phyloP scores from a whole-genome alignment of 1,140 invertebrate genomes.

The Oncopodura yosiiana region DNA sequence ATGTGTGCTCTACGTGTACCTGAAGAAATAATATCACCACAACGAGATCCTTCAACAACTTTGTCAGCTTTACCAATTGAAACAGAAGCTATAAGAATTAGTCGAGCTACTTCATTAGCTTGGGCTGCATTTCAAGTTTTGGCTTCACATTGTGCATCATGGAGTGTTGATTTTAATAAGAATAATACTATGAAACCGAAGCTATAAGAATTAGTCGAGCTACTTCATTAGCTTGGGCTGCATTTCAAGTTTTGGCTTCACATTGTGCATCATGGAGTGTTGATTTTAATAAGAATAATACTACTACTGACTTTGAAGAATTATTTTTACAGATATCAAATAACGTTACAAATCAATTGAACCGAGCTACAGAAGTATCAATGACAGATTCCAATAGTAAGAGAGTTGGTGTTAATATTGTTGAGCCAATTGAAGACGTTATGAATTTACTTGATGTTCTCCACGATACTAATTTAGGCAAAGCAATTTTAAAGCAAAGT shows the following conservation, averaged over 20 bases:
- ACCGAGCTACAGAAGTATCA: conserved; percentile 40
- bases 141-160: conserved; percentile 1
- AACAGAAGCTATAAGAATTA: background rate
- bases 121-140: conserved; percentile 19
- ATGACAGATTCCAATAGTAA: conserved; percentile 38
- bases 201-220: background rate
- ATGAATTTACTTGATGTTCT: conserved; percentile 41
- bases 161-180: background rate
- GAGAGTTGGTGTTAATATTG: too few relatives aligned
- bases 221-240: conserved; percentile 14
- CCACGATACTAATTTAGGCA: conserved; percentile 41
- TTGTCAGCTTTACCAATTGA: too few relatives aligned
- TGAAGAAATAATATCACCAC: background rate
- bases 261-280: conserved; percentile 9
- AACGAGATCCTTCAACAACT: too few relatives aligned
- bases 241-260: conserved; percentile 3
- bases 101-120: conserved; percentile 1
- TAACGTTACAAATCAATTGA: conserved; percentile 41
- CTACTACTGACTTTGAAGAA: too few relatives aligned
- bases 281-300: background rate
- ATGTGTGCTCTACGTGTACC: conserved; percentile 1
- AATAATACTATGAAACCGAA: conserved; percentile 15
- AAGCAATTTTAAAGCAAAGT: conserved; percentile 42
- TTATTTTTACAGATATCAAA: conserved; percentile 41
- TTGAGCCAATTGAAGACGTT: conserved; percentile 40